These are phyloP conservation scores for Amyelois transitella DNA, from an alignment of 1,140 invertebrate species.

Conservation along the genomic window DNA sequence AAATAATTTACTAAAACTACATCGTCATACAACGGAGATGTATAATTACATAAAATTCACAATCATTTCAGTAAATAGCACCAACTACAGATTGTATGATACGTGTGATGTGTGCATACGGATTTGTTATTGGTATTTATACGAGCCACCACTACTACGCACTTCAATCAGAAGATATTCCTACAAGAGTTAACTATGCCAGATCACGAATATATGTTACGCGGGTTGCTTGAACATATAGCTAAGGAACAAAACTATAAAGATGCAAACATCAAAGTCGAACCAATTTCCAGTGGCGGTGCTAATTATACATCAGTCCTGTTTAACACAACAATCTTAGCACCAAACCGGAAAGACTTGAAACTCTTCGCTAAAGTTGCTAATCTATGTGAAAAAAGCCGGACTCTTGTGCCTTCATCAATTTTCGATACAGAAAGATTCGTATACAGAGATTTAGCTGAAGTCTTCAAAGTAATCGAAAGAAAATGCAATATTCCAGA, in stretches of 20 bases:
- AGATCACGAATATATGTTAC: conserved; percentile 7
- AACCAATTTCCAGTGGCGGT: conserved; percentile 24
- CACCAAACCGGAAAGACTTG: background rate
- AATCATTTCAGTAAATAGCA: background rate
- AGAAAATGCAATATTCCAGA: conserved; percentile 14
- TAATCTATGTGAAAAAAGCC: background rate
- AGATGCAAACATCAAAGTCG: conserved; percentile 9
- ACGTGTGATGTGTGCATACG: background rate
- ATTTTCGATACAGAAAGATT: background rate
- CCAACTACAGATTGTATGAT: background rate
- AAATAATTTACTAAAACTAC: no score
- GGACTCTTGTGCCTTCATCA: background rate
- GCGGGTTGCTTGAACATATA: conserved; percentile 16
- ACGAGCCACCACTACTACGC: conserved; percentile 20
- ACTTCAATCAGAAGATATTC: background rate
- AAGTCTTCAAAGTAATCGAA: conserved; percentile 18
- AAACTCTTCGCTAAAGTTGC: background rate
- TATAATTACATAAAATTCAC: background rate
- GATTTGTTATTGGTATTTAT: background rate
- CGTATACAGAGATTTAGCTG: conserved; percentile 1
- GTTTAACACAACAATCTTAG: conserved; percentile 19
- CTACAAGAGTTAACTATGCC: background rate
- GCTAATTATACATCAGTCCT: conserved; percentile 36
- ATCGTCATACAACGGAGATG: no score
- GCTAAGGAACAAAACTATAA: conserved; percentile 20